Percentiles rank a stretch among this genome's conserved stretches.
phyloP scores from a whole-genome alignment of 2,113 vertebrate species.

The Odocoileus virginianus region DNA sequence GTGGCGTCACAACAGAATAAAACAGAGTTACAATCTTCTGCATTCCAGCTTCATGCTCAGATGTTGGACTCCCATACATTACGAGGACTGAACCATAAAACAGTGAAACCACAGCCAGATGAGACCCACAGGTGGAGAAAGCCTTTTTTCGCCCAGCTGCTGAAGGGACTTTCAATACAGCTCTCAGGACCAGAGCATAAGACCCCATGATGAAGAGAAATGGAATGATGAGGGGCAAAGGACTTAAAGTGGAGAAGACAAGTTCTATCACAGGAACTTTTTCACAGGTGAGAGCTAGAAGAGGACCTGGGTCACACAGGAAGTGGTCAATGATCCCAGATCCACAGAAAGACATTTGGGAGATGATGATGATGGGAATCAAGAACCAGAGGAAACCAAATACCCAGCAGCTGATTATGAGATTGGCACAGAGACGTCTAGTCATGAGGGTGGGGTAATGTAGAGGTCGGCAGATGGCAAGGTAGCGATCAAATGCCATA shows the following conservation, averaged over 20 bases:
- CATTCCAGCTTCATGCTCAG: conserved; percentile 6
- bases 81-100: conserved; percentile 45
- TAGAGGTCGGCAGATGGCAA: conserved; percentile 73
- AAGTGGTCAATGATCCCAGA: conserved; percentile 63
- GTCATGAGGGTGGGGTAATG: conserved; percentile 60
- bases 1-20: conserved; percentile 51
- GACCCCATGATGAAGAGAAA: conserved; percentile 36
- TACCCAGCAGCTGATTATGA: conserved; percentile 58
- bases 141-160: conserved; percentile 35
- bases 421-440: neutral
- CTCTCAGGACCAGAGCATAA: conserved; percentile 32
- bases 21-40: conserved; percentile 48
- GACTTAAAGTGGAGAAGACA: neutral
- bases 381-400: conserved; percentile 66
- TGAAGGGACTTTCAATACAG: conserved; percentile 20
- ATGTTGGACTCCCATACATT: conserved; percentile 35
- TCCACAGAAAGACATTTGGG: conserved; percentile 69
- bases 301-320: conserved; percentile 66
- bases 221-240: neutral
- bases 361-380: conserved; percentile 62
- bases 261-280: neutral
- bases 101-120: conserved; percentile 37
- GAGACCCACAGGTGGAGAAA: conserved; percentile 55
- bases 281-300: conserved; percentile 53
- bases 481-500: conserved; percentile 11